These are phyloP conservation scores for Hyposoter didymator DNA, from an alignment of 2,888 invertebrate species.

Conservation along the genomic window DNA sequence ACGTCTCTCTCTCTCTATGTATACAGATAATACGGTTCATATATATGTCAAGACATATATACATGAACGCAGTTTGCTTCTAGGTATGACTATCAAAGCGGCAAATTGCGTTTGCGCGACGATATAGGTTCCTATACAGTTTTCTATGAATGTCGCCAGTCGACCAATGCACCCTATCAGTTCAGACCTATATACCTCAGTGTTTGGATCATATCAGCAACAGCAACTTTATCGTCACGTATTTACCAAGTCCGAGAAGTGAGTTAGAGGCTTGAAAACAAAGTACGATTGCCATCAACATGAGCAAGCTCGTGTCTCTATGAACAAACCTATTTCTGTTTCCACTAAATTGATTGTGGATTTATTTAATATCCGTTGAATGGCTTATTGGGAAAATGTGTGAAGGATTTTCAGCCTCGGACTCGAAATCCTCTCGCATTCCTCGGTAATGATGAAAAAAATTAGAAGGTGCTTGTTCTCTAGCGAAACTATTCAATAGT, in stretches of 20 bases:
- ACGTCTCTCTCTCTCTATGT: background rate
- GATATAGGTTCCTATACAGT: slow-evolving; percentile 10
- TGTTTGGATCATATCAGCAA: slow-evolving; percentile 22
- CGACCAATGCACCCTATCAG: slow-evolving; percentile 22
- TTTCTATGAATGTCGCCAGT: slow-evolving; percentile 13
- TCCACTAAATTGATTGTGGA: background rate
- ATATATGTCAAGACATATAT: background rate
- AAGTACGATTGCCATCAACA: background rate
- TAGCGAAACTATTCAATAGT: slow-evolving; percentile 26
- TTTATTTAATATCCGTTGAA: background rate
- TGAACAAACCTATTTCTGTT: background rate
- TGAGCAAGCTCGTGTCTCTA: background rate
- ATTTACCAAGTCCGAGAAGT: slow-evolving; percentile 8
- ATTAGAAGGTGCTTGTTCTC: slow-evolving; percentile 14
- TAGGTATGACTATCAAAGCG: slow-evolving; percentile 71
- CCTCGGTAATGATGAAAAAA: slow-evolving; percentile 16
- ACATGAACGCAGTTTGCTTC: slow-evolving; percentile 9
- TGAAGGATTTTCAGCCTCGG: background rate
- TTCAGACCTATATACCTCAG: background rate
- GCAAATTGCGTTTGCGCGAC: slow-evolving; percentile 72
- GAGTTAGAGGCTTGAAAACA: background rate
- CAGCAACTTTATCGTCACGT: slow-evolving; percentile 2
- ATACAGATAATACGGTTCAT: no score
- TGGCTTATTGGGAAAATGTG: background rate
- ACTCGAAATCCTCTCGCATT: background rate